A percentile compares a stretch with the other conserved stretches of the same genome.
phyloP scores from a whole-genome alignment of 2,888 invertebrate genomes.

The Ernsta delagoae region DNA sequence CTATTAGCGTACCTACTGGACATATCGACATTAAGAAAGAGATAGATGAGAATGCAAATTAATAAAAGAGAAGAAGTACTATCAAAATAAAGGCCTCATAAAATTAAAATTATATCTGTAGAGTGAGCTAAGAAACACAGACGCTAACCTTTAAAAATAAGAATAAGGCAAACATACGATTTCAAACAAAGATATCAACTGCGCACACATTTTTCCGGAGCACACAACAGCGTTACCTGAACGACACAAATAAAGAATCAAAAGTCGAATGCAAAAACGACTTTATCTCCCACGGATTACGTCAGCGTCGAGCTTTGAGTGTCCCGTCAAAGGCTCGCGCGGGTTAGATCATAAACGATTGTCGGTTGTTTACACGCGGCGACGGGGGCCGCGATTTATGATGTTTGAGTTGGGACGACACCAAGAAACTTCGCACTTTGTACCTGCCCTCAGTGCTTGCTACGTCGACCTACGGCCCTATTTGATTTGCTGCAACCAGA shows the following conservation, averaged over 20 bases:
- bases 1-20: too few species aligned
- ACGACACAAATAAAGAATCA: conserved; percentile 44
- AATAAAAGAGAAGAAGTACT: too few species aligned
- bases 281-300: conserved; percentile 46
- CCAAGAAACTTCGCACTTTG: conserved; percentile 45
- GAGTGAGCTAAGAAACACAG: too few species aligned
- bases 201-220: conserved; percentile 26
- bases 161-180: conserved; percentile 21
- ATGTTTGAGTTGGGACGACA: conserved; percentile 63
- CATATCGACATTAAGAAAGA: too few species aligned
- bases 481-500: conserved; percentile 31
- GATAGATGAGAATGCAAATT: too few species aligned
- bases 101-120: too few species aligned
- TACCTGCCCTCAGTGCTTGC: conserved; percentile 39
- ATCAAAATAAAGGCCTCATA: too few species aligned
- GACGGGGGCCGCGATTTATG: conserved; percentile 62
- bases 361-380: conserved; percentile 59
- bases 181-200: conserved; percentile 36
- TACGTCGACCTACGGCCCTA: conserved; percentile 35
- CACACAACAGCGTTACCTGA: conserved; percentile 43
- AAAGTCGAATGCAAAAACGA: conserved; percentile 45
- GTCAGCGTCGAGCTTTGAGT: conserved; percentile 46
- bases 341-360: conserved; percentile 57
- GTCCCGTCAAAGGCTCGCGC: conserved; percentile 49
- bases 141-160: conserved; percentile 7